phyloP scores from a whole-genome alignment of 1,140 invertebrate species.

The Anthonomus grandis region DNA sequence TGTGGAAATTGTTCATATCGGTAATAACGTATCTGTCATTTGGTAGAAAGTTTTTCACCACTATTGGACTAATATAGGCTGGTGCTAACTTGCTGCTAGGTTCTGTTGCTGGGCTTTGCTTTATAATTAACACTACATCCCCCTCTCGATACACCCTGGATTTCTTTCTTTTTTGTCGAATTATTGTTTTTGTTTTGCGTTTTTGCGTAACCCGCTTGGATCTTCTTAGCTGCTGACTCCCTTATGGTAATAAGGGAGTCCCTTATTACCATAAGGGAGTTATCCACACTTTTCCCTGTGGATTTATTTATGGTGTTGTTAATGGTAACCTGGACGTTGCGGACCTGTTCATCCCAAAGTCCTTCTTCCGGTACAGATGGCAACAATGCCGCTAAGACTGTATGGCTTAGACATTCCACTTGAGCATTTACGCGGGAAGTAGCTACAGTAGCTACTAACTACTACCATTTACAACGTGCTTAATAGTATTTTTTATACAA shows the following conservation, averaged over 20 bases:
- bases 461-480: slow-evolving; percentile 33
- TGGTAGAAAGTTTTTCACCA: neutral
- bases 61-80: neutral
- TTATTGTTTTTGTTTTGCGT: no score
- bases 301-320: slow-evolving; percentile 31
- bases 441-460: no score
- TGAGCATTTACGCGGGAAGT: slow-evolving; percentile 42
- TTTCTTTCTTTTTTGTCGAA: neutral
- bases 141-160: neutral
- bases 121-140: neutral
- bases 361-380: slow-evolving; percentile 14
- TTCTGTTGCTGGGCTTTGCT: neutral
- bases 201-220: no score
- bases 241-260: neutral
- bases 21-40: neutral
- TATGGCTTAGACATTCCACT: slow-evolving; percentile 38
- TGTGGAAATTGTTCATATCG: neutral
- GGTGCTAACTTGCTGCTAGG: neutral
- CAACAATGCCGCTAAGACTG: slow-evolving; percentile 18
- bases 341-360: slow-evolving; percentile 27
- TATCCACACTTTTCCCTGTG: slow-evolving; percentile 22
- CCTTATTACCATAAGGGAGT: neutral
- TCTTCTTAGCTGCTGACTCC: neutral
- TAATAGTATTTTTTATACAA: slow-evolving; percentile 31
- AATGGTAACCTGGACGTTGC: slow-evolving; percentile 30